Conservation (phyloP, 2,888 invertebrate genomes). For the Eilema depressum region DNA sequence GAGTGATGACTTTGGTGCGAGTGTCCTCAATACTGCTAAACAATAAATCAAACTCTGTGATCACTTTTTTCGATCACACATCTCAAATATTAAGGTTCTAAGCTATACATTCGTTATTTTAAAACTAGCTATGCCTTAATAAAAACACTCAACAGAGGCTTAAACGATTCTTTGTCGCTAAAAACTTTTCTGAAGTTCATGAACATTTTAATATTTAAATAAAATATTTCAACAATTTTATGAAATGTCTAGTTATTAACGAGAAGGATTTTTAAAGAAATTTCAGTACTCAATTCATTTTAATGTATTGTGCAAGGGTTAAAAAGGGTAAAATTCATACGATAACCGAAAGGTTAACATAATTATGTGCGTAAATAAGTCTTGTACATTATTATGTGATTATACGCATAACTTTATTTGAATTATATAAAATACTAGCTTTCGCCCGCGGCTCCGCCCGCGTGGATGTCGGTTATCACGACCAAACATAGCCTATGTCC, state of each 20-base stretch:
- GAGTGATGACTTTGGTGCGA: neutral
- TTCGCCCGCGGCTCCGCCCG: no score
- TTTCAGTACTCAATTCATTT: no score
- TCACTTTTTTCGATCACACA: neutral
- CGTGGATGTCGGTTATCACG: no score
- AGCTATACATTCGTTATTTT: neutral
- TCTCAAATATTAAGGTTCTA: neutral
- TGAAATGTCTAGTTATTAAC: neutral
- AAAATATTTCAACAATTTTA: constrained; percentile 49
- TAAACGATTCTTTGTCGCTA: constrained; percentile 56
- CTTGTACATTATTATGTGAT: no score
- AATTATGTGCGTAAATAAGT: no score
- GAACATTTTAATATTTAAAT: constrained; percentile 43
- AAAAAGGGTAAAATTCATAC: no score
- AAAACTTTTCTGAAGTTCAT: constrained; percentile 53
- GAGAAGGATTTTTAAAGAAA: neutral
- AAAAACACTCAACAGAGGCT: constrained; percentile 55
- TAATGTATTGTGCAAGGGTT: no score
- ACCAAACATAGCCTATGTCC: no score
- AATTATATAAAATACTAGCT: no score
- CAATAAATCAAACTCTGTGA: neutral
- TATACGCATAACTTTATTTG: no score
- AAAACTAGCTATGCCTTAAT: constrained; percentile 44
- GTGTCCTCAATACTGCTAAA: neutral
- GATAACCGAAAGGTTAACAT: no score